phyloP scores from a whole-genome alignment of 2,797 vertebrate genomes.

The Acestrorhynchus altus region DNA sequence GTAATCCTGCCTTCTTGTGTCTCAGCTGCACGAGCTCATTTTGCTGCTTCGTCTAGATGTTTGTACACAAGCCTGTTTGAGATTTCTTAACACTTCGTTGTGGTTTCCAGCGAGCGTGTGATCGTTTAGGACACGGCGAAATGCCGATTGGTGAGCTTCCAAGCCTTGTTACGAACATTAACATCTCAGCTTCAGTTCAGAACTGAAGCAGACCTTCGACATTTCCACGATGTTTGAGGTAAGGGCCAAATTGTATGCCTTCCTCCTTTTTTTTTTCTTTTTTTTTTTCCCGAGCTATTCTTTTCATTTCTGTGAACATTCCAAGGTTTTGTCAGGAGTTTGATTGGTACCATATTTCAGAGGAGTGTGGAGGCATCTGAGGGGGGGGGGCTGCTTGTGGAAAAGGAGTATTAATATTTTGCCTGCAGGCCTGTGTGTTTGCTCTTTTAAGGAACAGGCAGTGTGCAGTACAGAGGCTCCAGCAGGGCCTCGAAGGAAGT shows the following conservation, averaged over 20 bases:
- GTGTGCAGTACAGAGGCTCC: conserved; percentile 37
- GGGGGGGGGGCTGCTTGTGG: conserved; percentile 15
- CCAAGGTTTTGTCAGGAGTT: conserved; percentile 7
- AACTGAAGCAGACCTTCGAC: not conserved
- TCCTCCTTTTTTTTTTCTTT: no score
- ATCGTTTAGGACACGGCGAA: no score
- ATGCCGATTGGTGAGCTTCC: no score
- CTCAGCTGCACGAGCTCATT: no score
- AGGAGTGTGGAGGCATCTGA: conserved; percentile 33
- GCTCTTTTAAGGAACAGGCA: conserved; percentile 33
- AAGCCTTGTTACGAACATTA: no score
- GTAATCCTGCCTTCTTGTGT: no score
- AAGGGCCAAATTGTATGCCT: not conserved
- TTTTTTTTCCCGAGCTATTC: not conserved
- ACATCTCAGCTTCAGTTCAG: no score
- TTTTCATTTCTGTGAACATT: conserved; percentile 46
- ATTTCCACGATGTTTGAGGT: not conserved
- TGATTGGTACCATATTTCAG: conserved; percentile 51
- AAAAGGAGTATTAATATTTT: conserved; percentile 42
- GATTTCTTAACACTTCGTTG: no score
- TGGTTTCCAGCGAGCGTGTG: not conserved
- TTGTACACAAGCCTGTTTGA: no score
- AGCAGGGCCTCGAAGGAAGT: conserved; percentile 47
- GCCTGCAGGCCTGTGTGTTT: conserved; percentile 15
- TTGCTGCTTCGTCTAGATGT: no score